Conservation (phyloP, 53 echinoderm and acorn worm genomes). For the Hippasteria phrygiana region DNA sequence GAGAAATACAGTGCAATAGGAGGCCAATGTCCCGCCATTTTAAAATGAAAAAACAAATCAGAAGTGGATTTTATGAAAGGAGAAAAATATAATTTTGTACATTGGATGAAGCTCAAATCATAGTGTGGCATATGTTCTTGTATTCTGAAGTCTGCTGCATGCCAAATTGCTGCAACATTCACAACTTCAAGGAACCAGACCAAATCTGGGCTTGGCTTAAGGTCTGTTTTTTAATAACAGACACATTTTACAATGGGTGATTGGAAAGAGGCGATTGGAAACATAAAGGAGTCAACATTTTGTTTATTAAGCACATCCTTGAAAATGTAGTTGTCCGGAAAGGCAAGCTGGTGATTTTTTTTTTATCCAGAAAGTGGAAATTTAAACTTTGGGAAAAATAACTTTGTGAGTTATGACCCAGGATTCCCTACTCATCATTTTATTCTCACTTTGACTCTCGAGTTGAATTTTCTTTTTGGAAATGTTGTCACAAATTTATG, state of each 20-base stretch:
- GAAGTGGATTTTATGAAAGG: background rate
- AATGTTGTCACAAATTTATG: background rate
- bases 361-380: no score
- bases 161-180: no score
- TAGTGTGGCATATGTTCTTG: background rate
- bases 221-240: no score
- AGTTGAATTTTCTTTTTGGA: background rate
- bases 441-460: background rate
- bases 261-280: no score
- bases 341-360: background rate
- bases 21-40: background rate
- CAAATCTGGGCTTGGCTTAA: no score
- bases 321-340: no score
- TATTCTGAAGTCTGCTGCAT: no score
- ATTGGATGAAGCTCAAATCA: background rate
- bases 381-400: no score
- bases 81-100: background rate
- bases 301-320: no score
- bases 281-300: background rate
- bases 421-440: background rate
- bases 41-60: background rate
- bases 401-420: background rate
- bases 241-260: no score
- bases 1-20: conserved; percentile 35
- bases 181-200: no score